Evolutionary conservation across 2,113 vertebrate genomes (phyloP), one percentile per base, ranked within the genome.

Genomic region (Toxotes chatareus): DNA sequence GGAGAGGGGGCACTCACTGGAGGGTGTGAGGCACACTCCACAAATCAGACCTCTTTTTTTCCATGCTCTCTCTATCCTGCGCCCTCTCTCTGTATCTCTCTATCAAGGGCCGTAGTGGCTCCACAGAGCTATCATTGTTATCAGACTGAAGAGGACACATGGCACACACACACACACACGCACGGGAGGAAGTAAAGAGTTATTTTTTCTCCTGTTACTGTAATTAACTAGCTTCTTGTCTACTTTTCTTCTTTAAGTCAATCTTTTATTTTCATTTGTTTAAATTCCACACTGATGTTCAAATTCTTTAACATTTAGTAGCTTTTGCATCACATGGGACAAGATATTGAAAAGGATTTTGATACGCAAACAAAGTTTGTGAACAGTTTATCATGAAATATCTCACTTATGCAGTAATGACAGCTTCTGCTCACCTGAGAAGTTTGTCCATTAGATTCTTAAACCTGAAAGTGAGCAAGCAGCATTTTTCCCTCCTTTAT

Each of bases 51-150:
- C 78, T 53, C 72, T 64, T 77, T 85, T 81, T 85, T 82, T 23
- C 46, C 17, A 32, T 59, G 65, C 84, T 84, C 67, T 79, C 81
- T 76, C 71, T 82, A 70, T 82, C 83, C 76, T 59, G 66, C 72
- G 76, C 69, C 70, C 67, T 77, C 69, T 53, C 81, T 79, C 69
- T 81, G 47, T 79, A 62, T 88, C 75, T 83, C 87, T 90, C 84
- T 84, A 89, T 91, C 88, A 85, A 31, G 80, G 71, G 64, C 79
- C 84, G 84, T 85, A 76, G 82, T 80, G 75, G 81, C 75, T 91
- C 80, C 86, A 91, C 97, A 97, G 97, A 96, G 95, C 95, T 91
- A 91, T 93, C 96, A 96, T 97, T 98, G 97, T 98, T 92, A 92
- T 93, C 92, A 89, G 90, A 94, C 89, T 95, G 87, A 95, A 94